Conservation (phyloP, 2,113 vertebrate genomes). For the Herpetotheres cachinnans region DNA sequence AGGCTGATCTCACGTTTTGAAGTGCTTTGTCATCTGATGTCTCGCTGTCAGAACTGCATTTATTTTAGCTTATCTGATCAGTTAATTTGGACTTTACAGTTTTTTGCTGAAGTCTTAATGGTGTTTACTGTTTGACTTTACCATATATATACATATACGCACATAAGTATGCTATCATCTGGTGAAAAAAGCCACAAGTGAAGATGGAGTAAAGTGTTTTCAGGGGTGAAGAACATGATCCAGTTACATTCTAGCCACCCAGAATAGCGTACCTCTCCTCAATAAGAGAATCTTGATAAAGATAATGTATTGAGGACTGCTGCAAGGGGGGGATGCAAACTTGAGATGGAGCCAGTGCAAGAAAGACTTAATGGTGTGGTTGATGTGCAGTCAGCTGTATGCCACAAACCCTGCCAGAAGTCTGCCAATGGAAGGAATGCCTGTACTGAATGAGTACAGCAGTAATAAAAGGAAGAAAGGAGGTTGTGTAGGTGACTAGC, state of each 20-base stretch:
- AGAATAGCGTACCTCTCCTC: not conserved
- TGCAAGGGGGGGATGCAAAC: not conserved
- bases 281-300: not conserved
- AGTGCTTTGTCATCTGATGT: not conserved
- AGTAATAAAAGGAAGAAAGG: not conserved
- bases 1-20: not conserved
- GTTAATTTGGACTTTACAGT: not conserved
- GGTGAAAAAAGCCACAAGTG: not conserved
- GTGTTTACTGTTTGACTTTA: not conserved
- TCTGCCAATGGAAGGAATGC: not conserved
- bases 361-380: not conserved
- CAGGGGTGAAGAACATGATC: fast-evolving
- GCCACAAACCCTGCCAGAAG: not conserved
- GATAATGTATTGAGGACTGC: not conserved
- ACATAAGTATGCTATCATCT: not conserved
- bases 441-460: not conserved
- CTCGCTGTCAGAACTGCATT: not conserved
- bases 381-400: not conserved
- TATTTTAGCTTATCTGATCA: not conserved
- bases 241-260: not conserved
- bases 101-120: not conserved
- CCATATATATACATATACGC: not conserved
- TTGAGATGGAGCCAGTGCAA: not conserved
- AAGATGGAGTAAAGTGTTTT: not conserved
- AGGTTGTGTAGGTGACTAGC: not conserved